Percentiles rank a stretch among this genome's conserved stretches.
phyloP scores from a whole-genome alignment of 2,113 vertebrate species.

The Pollimyrus isidori region DNA sequence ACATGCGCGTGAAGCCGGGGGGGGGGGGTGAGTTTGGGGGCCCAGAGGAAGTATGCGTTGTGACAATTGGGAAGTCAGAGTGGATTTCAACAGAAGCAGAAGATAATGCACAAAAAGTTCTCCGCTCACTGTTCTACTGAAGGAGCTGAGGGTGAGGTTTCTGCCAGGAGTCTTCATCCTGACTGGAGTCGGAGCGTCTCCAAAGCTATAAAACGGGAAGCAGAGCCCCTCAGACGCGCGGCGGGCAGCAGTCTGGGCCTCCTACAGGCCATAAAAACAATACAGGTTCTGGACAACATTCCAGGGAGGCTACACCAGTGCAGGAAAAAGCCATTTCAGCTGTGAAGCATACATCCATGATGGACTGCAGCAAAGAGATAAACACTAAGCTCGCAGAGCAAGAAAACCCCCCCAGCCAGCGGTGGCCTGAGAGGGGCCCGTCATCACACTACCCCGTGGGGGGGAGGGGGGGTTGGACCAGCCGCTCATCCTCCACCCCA shows the following conservation, averaged over 20 bases:
- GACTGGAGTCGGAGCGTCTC: not conserved
- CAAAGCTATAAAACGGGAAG: not conserved
- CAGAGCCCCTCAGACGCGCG: not conserved
- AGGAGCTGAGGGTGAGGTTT: not conserved
- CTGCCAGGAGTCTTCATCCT: not conserved
- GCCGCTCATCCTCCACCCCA: not conserved
- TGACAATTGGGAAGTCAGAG: not conserved
- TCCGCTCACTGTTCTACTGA: not conserved
- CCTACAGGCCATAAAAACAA: not conserved
- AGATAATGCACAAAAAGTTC: not conserved
- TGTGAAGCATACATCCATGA: not conserved
- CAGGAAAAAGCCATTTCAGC: not conserved
- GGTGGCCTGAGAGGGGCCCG: not conserved
- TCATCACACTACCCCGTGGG: not conserved
- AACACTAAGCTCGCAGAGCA: not conserved
- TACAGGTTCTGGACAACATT: not conserved
- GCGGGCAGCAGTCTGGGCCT: not conserved
- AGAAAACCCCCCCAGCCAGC: not conserved
- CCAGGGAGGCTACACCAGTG: not conserved
- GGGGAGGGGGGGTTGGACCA: not conserved
- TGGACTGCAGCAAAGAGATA: not conserved
- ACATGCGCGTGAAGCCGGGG: not conserved
- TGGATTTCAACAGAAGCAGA: constrained; percentile 5
- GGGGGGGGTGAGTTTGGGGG: not conserved
- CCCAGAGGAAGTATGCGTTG: constrained; percentile 6